Evolutionary conservation across 2,797 vertebrate species (phyloP).

Genomic region (Parauchenoglanis punctatus): DNA sequence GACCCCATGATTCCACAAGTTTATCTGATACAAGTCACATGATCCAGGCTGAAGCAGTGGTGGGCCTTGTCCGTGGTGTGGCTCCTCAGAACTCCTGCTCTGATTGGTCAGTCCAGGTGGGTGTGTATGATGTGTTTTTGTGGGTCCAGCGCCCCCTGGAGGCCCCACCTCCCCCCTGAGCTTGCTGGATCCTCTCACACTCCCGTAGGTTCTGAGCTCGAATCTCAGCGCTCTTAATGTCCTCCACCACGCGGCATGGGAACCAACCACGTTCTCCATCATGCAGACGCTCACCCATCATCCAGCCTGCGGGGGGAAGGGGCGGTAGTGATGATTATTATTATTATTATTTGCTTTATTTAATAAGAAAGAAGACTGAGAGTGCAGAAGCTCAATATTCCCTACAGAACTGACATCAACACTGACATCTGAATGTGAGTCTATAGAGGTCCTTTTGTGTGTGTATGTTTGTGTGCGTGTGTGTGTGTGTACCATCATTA

Average conservation of each 20-base stretch:
- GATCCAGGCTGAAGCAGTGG: constrained; percentile 21
- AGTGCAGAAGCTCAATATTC: background rate
- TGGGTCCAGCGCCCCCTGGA: constrained; percentile 60
- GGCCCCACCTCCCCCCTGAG: constrained; percentile 74
- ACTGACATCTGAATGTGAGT: background rate
- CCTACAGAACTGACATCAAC: background rate
- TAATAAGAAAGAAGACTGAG: background rate
- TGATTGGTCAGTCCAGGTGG: constrained; percentile 58
- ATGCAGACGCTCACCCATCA: constrained; percentile 91
- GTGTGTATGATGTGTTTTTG: constrained; percentile 64
- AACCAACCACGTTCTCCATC: constrained; percentile 97
- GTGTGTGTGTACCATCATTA: constrained; percentile 80
- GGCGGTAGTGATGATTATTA: background rate
- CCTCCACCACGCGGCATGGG: constrained; percentile 88
- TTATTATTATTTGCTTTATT: background rate
- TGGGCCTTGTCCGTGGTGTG: background rate
- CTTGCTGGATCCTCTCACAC: constrained; percentile 88
- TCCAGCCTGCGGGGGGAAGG: constrained; percentile 83
- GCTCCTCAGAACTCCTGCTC: constrained; percentile 51
- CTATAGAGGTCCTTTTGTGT: background rate
- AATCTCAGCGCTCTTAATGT: constrained; percentile 90
- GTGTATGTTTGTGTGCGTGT: background rate
- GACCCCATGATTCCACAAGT: background rate
- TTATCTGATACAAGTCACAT: constrained; percentile 24
- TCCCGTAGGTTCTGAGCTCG: constrained; percentile 92